phyloP scores from a whole-genome alignment of 2,113 vertebrate genomes.

The Rhinopomastus cyanomelas region DNA sequence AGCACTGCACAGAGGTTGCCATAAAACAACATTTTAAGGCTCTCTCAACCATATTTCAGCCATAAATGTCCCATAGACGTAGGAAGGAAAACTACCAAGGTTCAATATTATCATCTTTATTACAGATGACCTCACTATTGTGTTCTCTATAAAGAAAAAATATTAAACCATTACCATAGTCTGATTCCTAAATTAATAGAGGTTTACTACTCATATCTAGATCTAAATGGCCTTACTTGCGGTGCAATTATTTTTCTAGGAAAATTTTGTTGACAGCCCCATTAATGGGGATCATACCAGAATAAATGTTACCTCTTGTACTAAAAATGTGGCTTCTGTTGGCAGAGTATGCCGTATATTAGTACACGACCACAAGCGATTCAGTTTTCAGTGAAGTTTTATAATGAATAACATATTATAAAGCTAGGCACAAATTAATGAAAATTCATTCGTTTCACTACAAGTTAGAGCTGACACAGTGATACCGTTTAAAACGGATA shows the following conservation, averaged over 20 bases:
- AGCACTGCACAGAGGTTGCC: constrained; percentile 76
- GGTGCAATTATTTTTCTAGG: constrained; percentile 76
- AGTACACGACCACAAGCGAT: constrained; percentile 19
- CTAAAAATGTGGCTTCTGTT: constrained; percentile 62
- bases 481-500: not conserved
- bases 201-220: constrained; percentile 76
- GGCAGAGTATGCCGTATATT: constrained; percentile 52
- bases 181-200: constrained; percentile 80
- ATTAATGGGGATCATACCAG: constrained; percentile 74
- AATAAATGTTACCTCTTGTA: constrained; percentile 75
- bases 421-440: constrained; percentile 47
- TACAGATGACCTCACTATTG: constrained; percentile 87
- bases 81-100: constrained; percentile 76
- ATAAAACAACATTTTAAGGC: constrained; percentile 80
- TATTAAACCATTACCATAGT: constrained; percentile 81
- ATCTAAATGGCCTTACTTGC: constrained; percentile 74
- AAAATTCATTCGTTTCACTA: constrained; percentile 6
- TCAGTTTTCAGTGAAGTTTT: constrained; percentile 61
- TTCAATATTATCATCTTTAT: constrained; percentile 82
- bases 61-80: constrained; percentile 76
- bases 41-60: constrained; percentile 75
- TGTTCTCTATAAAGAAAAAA: constrained; percentile 85
- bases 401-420: constrained; percentile 70
- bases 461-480: not conserved
- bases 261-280: constrained; percentile 78